Base-by-base conservation (phyloP, 2,888 invertebrate genomes). In the Cantharis lateralis region DNA sequence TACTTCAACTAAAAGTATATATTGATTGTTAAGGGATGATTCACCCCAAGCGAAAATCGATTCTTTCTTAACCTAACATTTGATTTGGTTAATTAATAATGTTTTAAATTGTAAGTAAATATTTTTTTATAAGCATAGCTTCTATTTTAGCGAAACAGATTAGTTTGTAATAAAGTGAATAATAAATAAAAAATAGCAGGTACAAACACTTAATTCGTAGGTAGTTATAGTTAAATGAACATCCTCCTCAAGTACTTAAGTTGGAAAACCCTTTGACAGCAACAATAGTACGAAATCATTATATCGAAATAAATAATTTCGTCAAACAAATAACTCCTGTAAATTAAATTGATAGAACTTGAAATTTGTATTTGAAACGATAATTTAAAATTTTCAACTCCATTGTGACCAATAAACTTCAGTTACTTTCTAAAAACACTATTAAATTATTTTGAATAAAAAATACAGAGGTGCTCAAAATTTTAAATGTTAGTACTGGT, bases 1-100 rank as follows among this genome's bases (percentile, higher is more conserved):
- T 15, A 61, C 26, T 16, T 28, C 13, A 18, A 66, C 64, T n/a
- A 15, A 15, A 32, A 26, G 11, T 24, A 24, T 24, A 71, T 71
- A 71, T 75, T 68, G 71, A 71, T 75, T 79, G 73, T 76, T 70
- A 64, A 28, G 74, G 74, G 78, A 68, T 79, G 80, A 80, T 71
- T 80, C 80, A 79, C 77, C 74, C 48, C 70, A 16, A 24, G 16
- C 61, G 24, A 61, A 70, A 70, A 16, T 32, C 16, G 61, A 20
- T 24, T 68, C 15, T 24, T 20, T 68, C 64, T 66, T 66, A 66
- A 66, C 64, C 64, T 66, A 66, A 66, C 24, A 20, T 66, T 66
- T n/a, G 13, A 63, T 2, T 13, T 48, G n/a, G n/a, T 48, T 48
- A 48, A 48, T 7, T 48, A 9, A n/a, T n/a, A 13, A 13, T n/a